These are phyloP conservation scores for Connochaetes taurinus DNA, from an alignment of 2,113 vertebrate genomes.

Conservation along the genomic window DNA sequence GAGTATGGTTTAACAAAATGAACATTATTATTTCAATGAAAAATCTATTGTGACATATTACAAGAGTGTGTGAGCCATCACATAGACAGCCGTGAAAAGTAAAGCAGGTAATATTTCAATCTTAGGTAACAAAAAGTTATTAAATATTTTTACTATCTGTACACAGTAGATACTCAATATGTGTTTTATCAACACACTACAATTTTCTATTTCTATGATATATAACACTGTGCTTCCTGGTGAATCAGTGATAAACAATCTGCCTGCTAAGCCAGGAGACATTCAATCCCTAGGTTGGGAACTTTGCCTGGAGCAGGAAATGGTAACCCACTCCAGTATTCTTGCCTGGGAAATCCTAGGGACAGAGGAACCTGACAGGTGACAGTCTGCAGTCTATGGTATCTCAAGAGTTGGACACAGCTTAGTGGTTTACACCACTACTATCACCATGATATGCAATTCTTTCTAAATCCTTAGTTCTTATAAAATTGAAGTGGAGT, in stretches of 20 bases:
- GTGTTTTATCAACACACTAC: not conserved
- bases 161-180: not conserved
- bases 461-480: not conserved
- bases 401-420: not conserved
- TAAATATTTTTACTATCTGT: not conserved
- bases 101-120: not conserved
- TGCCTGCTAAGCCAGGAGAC: not conserved
- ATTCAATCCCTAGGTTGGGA: not conserved
- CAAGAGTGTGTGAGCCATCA: not conserved
- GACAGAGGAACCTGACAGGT: not conserved
- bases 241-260: not conserved
- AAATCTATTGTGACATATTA: not conserved
- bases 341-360: not conserved
- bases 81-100: not conserved
- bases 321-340: not conserved
- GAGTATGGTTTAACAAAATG: not conserved
- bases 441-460: not conserved
- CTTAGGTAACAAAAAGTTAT: not conserved
- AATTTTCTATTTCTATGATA: not conserved
- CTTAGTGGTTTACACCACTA: not conserved
- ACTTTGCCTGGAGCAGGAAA: not conserved
- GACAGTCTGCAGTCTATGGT: not conserved
- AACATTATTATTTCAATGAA: not conserved
- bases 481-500: not conserved
- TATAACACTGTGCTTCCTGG: not conserved